phyloP scores from a whole-genome alignment of 2,113 vertebrate species.

The Microcebus jonahi region DNA sequence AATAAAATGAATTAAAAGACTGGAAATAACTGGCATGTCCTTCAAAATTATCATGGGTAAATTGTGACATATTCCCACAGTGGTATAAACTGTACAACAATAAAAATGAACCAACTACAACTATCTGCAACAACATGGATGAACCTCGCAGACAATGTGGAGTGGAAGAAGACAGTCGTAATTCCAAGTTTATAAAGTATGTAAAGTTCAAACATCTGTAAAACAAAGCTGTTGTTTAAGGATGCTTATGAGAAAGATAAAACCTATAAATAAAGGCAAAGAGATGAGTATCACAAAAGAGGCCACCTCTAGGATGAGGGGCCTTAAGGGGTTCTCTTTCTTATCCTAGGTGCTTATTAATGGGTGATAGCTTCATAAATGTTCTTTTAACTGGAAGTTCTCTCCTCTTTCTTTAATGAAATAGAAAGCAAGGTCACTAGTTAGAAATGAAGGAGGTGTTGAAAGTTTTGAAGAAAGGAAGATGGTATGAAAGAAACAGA shows the following conservation, averaged over 20 bases:
- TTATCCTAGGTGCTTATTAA: background rate
- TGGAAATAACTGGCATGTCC: background rate
- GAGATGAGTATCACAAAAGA: background rate
- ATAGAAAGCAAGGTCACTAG: conserved; percentile 23
- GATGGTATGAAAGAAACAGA: conserved; percentile 16
- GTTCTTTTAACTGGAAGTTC: background rate
- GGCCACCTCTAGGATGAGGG: background rate
- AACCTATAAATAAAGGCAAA: background rate
- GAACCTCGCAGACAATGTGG: background rate
- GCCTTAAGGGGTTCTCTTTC: background rate
- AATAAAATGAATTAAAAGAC: background rate
- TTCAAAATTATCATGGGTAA: background rate
- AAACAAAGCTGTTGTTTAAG: conserved; percentile 26
- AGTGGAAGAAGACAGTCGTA: background rate
- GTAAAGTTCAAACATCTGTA: conserved; percentile 8
- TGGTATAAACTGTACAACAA: background rate
- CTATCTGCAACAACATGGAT: background rate
- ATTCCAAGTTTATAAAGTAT: background rate
- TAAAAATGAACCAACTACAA: conserved; percentile 7
- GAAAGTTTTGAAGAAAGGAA: background rate
- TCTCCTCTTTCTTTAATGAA: conserved; percentile 24
- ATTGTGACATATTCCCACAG: background rate
- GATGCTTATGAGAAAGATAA: background rate
- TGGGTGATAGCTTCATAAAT: background rate
- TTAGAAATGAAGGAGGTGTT: background rate